These are phyloP conservation scores for Caenorhabditis latens DNA, from an alignment of 1,140 invertebrate species.

Conservation along the genomic window DNA sequence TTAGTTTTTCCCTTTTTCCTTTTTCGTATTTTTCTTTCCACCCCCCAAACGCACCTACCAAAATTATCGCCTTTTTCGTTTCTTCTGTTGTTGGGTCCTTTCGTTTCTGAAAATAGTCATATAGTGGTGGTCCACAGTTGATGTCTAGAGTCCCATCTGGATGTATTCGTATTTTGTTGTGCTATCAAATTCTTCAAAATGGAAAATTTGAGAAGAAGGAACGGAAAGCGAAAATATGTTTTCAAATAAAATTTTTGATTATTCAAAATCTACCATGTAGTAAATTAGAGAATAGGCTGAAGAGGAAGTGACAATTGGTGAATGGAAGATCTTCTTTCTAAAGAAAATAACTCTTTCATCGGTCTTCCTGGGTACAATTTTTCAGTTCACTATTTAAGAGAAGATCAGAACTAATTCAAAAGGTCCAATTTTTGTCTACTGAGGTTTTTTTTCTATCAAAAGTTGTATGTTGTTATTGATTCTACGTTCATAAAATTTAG, in stretches of 20 bases:
- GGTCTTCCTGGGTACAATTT: no score
- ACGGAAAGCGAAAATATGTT: background rate
- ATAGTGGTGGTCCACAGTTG: background rate
- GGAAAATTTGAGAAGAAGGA: background rate
- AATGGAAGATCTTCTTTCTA: background rate
- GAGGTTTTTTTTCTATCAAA: no score
- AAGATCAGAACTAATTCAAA: no score
- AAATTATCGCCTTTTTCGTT: background rate
- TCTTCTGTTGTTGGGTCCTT: background rate
- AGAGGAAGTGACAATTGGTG: background rate
- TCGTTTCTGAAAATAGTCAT: background rate
- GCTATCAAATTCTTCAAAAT: conserved; percentile 7
- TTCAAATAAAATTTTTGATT: background rate
- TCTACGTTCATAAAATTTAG: no score
- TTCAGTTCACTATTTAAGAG: no score
- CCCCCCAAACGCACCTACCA: background rate
- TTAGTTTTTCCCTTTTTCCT: background rate
- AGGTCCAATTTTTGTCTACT: no score
- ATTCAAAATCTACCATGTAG: conserved; percentile 2
- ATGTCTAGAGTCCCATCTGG: background rate
- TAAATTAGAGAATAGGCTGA: background rate
- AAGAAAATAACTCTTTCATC: no score
- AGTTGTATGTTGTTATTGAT: no score
- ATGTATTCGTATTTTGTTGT: conserved; percentile 4
- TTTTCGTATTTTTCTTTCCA: background rate